Conservation (phyloP, 2,797 vertebrate species). For the Aeoliscus strigatus region DNA sequence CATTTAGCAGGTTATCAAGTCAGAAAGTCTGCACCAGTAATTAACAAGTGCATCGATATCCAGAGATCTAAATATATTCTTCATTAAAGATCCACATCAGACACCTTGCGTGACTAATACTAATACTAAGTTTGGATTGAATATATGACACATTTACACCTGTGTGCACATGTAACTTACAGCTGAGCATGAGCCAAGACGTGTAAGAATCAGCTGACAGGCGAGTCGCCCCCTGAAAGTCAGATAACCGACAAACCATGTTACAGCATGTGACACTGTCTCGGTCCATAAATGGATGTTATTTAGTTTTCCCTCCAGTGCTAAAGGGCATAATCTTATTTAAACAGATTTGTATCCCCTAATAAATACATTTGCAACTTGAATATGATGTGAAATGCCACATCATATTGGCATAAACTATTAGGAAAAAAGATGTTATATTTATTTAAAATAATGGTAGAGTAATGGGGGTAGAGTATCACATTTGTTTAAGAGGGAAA, state of each 20-base stretch:
- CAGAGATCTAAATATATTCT: constrained; percentile 12
- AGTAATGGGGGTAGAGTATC: neutral
- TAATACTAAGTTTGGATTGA: neutral
- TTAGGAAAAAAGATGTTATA: neutral
- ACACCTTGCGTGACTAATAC: too few relatives aligned
- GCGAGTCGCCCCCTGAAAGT: neutral
- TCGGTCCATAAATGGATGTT: too few relatives aligned
- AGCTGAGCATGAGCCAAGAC: neutral
- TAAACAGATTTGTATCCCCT: too few relatives aligned
- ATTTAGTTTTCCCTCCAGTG: too few relatives aligned
- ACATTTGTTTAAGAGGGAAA: too few relatives aligned
- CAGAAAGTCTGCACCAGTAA: constrained; percentile 36
- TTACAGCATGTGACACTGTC: too few relatives aligned
- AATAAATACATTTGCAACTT: too few relatives aligned
- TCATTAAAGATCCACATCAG: too few relatives aligned
- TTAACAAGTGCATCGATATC: constrained; percentile 37
- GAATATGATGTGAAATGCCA: neutral
- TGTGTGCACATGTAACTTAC: constrained; percentile 16
- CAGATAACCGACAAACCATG: neutral
- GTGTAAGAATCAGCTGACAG: neutral
- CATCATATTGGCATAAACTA: neutral
- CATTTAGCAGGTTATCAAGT: constrained; percentile 70
- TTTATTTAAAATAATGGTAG: neutral
- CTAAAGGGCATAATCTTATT: too few relatives aligned
- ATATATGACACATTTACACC: constrained; percentile 1